A percentile compares a stretch with the other conserved stretches of the same genome.
Evolutionary conservation across 2,113 vertebrate species (phyloP).

Genomic region (Grantiella picta): DNA sequence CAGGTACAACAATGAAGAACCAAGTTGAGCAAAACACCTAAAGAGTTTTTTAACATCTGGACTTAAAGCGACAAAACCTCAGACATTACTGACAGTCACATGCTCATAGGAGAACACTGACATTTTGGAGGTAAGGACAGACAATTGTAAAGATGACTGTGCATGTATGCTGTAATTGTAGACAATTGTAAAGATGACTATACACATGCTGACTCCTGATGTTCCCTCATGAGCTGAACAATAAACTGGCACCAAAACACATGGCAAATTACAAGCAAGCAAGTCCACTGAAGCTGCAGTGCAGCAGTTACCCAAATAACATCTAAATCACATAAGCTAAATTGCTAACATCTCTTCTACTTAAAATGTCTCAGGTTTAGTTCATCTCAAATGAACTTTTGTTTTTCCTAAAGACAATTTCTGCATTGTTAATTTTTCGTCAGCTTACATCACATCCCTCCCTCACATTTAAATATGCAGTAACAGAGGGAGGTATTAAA

Average conservation of each 20-base stretch:
- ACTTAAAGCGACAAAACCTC: not conserved
- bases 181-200: fast-evolving
- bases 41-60: not conserved
- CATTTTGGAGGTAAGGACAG: fast-evolving
- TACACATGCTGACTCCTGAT: not conserved
- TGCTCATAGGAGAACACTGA: fast-evolving
- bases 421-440: not conserved
- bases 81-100: not conserved
- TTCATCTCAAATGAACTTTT: not conserved
- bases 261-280: not conserved
- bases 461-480: not conserved
- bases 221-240: not conserved
- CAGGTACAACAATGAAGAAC: not conserved
- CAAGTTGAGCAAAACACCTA: not conserved
- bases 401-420: not conserved
- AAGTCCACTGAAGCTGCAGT: not conserved
- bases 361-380: not conserved
- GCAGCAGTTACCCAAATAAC: not conserved
- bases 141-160: not conserved
- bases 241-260: not conserved
- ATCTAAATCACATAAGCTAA: not conserved
- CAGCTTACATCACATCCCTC: not conserved
- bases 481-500: not conserved
- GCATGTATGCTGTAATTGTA: no score
- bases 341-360: not conserved